phyloP scores from a whole-genome alignment of 2,797 vertebrate genomes.

The Pterois miles region DNA sequence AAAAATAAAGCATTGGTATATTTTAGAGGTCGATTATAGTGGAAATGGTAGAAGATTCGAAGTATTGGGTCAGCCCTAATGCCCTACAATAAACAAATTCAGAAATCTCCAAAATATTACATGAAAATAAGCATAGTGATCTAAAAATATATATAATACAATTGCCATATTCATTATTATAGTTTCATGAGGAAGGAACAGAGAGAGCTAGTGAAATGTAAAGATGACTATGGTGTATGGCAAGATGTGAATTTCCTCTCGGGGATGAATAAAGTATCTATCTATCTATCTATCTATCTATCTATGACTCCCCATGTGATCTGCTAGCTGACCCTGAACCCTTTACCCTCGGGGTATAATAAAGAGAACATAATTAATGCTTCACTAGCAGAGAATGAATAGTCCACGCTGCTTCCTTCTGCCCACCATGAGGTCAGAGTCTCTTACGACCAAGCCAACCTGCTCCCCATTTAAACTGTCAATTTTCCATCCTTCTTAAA shows the following conservation, averaged over 20 bases:
- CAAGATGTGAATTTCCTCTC: too few relatives aligned
- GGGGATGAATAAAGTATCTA: too few relatives aligned
- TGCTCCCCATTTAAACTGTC: not conserved
- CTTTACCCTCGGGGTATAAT: not conserved
- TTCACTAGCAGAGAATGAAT: not conserved
- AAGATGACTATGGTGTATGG: not conserved
- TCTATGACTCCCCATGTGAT: not conserved
- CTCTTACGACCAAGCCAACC: not conserved
- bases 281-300: too few relatives aligned
- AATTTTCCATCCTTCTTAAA: not conserved
- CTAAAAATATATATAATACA: not conserved
- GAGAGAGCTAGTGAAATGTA: not conserved
- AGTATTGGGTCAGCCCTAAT: not conserved
- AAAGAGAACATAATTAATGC: not conserved
- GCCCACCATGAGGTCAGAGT: not conserved
- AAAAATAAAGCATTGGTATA: not conserved
- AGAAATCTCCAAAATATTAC: not conserved
- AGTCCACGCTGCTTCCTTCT: not conserved
- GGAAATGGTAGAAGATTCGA: not conserved
- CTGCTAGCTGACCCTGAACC: not conserved
- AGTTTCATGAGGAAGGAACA: not conserved
- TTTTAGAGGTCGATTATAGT: not conserved
- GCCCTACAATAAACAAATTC: not conserved
- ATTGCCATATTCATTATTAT: not conserved
- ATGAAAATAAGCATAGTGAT: not conserved